Conservation (phyloP, 2,797 vertebrate species). For the Myripristis jacobus region DNA sequence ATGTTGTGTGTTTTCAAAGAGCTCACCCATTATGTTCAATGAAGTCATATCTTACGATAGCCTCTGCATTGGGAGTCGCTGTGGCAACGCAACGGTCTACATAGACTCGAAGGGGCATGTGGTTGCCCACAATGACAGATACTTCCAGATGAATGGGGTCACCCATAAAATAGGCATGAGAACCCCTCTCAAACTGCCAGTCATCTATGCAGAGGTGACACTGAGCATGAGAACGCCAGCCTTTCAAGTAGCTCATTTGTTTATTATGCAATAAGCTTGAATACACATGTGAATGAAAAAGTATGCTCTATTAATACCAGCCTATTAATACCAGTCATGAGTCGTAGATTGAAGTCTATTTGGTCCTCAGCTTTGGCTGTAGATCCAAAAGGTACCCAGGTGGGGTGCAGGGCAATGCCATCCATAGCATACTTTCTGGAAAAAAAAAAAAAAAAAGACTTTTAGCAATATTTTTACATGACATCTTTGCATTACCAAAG, state of each 20-base stretch:
- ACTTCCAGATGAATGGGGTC: constrained; percentile 74
- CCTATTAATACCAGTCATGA: constrained; percentile 74
- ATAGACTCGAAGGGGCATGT: constrained; percentile 74
- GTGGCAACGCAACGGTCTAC: constrained; percentile 79
- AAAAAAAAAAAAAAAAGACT: no score
- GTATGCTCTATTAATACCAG: background rate
- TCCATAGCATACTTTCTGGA: constrained; percentile 72
- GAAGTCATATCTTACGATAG: constrained; percentile 71
- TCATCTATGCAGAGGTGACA: constrained; percentile 58
- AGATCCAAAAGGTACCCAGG: constrained; percentile 66
- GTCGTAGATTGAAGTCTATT: constrained; percentile 71
- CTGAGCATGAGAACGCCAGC: background rate
- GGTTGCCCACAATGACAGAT: constrained; percentile 57
- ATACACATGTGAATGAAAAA: background rate
- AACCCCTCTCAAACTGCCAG: constrained; percentile 70
- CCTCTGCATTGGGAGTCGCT: constrained; percentile 53
- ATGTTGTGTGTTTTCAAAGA: no score
- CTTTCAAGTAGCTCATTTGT: background rate
- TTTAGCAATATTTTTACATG: background rate
- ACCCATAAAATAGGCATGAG: constrained; percentile 70
- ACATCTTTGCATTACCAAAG: background rate
- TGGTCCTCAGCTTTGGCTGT: constrained; percentile 46
- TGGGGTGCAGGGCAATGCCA: constrained; percentile 59
- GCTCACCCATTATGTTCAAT: constrained; percentile 76
- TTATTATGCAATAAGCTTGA: no score